Percentiles rank a stretch among this genome's conserved stretches.
phyloP scores from a whole-genome alignment of 2,888 invertebrate species.

The Lathronympha strigana region DNA sequence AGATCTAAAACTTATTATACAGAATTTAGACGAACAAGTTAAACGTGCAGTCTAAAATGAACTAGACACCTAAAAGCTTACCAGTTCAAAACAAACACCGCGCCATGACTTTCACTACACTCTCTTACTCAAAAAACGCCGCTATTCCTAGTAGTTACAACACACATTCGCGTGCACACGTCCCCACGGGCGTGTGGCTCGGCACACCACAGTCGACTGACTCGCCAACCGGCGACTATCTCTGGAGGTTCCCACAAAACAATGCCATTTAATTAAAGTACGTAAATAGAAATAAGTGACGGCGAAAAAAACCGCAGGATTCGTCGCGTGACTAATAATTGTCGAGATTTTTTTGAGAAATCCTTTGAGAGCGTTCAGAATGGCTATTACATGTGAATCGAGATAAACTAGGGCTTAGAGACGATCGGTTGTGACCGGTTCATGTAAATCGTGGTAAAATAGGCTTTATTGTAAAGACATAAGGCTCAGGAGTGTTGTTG shows the following conservation, averaged over 20 bases:
- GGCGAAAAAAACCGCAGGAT: conserved; percentile 38
- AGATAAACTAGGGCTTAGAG: not conserved
- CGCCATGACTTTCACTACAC: conserved; percentile 38
- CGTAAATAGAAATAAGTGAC: conserved; percentile 38
- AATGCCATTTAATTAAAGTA: conserved; percentile 36
- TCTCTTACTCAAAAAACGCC: conserved; percentile 15
- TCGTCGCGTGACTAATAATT: conserved; percentile 35
- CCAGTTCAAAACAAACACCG: conserved; percentile 31
- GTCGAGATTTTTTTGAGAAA: conserved; percentile 8
- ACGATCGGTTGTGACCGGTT: not conserved
- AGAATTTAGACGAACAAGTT: not conserved
- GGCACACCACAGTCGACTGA: conserved; percentile 19
- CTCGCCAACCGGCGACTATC: conserved; percentile 10
- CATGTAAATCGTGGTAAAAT: not conserved
- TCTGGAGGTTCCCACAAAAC: conserved; percentile 38
- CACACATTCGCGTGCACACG: conserved; percentile 10
- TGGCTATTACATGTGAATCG: conserved; percentile 6
- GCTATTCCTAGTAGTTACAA: not conserved
- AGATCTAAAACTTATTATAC: not conserved
- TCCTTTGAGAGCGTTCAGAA: conserved; percentile 11
- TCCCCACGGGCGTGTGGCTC: conserved; percentile 9
- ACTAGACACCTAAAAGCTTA: conserved; percentile 11
- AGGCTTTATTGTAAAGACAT: conserved; percentile 4
- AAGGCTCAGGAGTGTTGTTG: not conserved
- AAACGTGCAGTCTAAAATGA: not conserved